phyloP scores from a whole-genome alignment of 2,113 vertebrate species.

The Craseonycteris thonglongyai region DNA sequence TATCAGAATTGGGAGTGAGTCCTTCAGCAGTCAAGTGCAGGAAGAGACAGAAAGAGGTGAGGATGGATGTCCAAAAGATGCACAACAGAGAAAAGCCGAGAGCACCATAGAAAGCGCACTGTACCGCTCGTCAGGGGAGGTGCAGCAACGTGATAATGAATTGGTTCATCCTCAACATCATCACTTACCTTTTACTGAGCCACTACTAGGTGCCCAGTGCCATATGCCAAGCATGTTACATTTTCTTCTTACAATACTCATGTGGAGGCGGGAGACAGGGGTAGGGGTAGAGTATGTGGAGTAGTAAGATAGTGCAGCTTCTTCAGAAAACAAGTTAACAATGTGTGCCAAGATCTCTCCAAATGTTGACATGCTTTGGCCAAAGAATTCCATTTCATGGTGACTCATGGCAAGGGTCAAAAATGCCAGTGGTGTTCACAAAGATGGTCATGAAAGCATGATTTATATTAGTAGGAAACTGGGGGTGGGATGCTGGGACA shows the following conservation, averaged over 20 bases:
- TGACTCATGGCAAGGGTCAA: neutral
- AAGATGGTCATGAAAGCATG: neutral
- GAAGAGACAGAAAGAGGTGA: neutral
- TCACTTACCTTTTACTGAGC: neutral
- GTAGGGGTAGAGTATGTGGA: too few relatives aligned
- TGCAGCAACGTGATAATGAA: neutral
- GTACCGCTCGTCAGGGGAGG: neutral
- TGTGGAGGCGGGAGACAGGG: neutral
- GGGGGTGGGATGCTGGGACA: too few relatives aligned
- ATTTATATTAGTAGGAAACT: neutral
- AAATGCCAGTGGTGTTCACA: neutral
- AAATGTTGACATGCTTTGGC: neutral
- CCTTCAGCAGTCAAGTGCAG: neutral
- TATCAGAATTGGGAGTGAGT: neutral
- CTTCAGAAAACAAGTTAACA: neutral
- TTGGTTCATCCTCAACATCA: neutral
- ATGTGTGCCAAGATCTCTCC: neutral
- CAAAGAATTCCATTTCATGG: neutral
- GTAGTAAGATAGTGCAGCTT: neutral
- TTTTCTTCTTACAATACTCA: neutral
- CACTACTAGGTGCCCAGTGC: neutral
- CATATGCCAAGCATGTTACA: neutral
- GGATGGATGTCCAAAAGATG: neutral
- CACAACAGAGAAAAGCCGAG: neutral
- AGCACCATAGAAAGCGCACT: neutral